phyloP scores from a whole-genome alignment of 2,888 invertebrate species.

The Slavum lentiscoides region DNA sequence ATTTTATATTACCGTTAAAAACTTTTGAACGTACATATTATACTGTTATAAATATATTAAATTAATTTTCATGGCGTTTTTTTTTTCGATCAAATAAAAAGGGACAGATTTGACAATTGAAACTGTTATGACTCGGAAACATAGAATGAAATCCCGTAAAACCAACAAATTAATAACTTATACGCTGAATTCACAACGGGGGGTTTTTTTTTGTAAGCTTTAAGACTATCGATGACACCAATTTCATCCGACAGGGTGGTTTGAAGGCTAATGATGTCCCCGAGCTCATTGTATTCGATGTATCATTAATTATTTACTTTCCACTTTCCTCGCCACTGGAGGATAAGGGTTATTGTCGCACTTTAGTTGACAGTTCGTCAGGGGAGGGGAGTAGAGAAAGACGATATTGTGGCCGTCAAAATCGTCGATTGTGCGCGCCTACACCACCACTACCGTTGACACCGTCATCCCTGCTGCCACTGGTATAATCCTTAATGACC shows the following conservation, averaged over 20 bases:
- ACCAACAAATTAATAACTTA: slow-evolving; percentile 6
- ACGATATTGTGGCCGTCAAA: slow-evolving; percentile 36
- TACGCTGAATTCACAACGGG: background rate
- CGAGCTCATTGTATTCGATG: slow-evolving; percentile 34
- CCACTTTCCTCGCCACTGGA: background rate
- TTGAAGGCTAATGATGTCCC: slow-evolving; percentile 11
- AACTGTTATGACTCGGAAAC: too few relatives aligned
- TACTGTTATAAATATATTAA: too few relatives aligned
- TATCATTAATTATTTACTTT: slow-evolving; percentile 40
- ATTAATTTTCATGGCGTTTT: too few relatives aligned
- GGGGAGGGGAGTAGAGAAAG: background rate
- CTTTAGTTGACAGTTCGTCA: background rate
- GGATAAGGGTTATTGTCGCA: slow-evolving; percentile 32
- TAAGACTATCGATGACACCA: slow-evolving; percentile 11
- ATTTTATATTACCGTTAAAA: too few relatives aligned
- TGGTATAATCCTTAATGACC: slow-evolving; percentile 49
- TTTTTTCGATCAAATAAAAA: too few relatives aligned
- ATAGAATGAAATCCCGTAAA: background rate
- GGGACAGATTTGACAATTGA: too few relatives aligned
- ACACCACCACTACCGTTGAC: background rate
- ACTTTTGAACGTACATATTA: too few relatives aligned
- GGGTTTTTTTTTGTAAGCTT: background rate
- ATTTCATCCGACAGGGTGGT: background rate
- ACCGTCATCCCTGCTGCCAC: background rate
- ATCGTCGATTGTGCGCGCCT: slow-evolving; percentile 27